A percentile compares a stretch with the other conserved stretches of the same genome.
Conservation (phyloP, 1,140 invertebrate genomes). For the Ephestia elutella region DNA sequence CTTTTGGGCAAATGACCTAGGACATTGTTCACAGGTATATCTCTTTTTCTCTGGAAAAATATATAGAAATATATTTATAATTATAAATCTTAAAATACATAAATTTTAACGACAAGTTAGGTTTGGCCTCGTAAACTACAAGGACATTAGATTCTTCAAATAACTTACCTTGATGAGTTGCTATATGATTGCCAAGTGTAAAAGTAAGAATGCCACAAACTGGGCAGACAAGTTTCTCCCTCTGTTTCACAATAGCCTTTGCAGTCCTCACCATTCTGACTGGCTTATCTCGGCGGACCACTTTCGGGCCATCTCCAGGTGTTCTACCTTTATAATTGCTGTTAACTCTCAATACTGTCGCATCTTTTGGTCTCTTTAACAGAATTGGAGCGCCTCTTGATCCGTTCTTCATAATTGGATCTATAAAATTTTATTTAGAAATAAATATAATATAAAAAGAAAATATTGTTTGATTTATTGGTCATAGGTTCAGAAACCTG, state of each 20-base stretch:
- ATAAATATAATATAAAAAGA: too few relatives aligned
- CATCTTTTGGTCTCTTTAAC: conserved; percentile 61
- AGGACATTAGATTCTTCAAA: neutral
- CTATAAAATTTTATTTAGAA: conserved; percentile 22
- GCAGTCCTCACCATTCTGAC: conserved; percentile 30
- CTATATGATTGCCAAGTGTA: conserved; percentile 63
- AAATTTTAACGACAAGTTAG: neutral
- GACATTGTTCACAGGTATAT: conserved; percentile 79
- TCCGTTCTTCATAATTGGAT: conserved; percentile 63
- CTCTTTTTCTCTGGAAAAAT: conserved; percentile 74
- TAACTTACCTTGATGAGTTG: conserved; percentile 64
- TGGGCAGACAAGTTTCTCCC: conserved; percentile 68
- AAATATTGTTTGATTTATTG: too few relatives aligned
- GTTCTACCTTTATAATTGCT: conserved; percentile 35
- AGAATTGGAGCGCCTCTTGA: conserved; percentile 53
- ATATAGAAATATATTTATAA: conserved; percentile 13
- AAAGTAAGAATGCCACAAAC: conserved; percentile 68
- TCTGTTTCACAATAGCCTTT: conserved; percentile 38
- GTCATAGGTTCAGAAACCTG: neutral
- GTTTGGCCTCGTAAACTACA: too few relatives aligned
- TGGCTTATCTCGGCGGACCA: conserved; percentile 26
- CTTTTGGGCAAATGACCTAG: conserved; percentile 75
- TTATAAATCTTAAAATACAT: neutral
- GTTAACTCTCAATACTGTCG: conserved; percentile 54
- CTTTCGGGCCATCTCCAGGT: conserved; percentile 17